Base-by-base conservation (phyloP, 2,797 vertebrate species). In the Hyperoplus lanceolatus region DNA sequence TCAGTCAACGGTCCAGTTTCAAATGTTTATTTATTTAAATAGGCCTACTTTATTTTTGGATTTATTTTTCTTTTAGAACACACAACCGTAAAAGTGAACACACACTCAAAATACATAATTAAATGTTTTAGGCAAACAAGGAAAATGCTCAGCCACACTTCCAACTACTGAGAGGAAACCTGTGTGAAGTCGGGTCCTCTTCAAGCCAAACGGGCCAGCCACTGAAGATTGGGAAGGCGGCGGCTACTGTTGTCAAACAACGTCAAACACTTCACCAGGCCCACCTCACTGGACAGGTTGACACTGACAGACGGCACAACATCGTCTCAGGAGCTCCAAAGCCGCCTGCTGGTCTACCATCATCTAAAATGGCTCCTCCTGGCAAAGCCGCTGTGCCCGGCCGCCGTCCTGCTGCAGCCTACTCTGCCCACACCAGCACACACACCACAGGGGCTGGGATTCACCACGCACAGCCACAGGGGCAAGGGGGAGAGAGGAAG, bases 101-200 rank as follows among this genome's bases (percentile, higher is more conserved):
- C 29, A 29, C 29, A 29, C 29, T 29, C 29, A 29, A 3, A 29
- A 29, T 29, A 29, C 29, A 29, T 29, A 29, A 29, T 29, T 29
- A 29, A 29, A 29, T 29, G 29, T 29, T 29, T 29, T 10, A 96
- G 95, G 90, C 41, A 74, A 94, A 96, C 77, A 96, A 96, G 79
- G 96, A 96, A 77, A 96, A 96, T 78, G 58, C 92, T n/a, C 86
- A 89, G 72, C 94, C 95, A 38, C 59, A 36, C 15, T 18, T 29
- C 29, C 29, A 29, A 29, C 29, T 29, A 29, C 29, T 29, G 29
- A 29, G 29, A 29, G 29, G 29, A 29, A 29, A 29, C 29, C 2
- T 29, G 29, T 29, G 29, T 29, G 29, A 29, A 29, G 29, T 29
- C 29, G 29, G 29, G 29, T 29, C 29, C 29, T 29, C 29, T 29